A percentile compares a stretch with the other conserved stretches of the same genome.
These are phyloP conservation scores for Miichthys miiuy DNA, from an alignment of 2,797 vertebrate genomes.

Conservation along the genomic window DNA sequence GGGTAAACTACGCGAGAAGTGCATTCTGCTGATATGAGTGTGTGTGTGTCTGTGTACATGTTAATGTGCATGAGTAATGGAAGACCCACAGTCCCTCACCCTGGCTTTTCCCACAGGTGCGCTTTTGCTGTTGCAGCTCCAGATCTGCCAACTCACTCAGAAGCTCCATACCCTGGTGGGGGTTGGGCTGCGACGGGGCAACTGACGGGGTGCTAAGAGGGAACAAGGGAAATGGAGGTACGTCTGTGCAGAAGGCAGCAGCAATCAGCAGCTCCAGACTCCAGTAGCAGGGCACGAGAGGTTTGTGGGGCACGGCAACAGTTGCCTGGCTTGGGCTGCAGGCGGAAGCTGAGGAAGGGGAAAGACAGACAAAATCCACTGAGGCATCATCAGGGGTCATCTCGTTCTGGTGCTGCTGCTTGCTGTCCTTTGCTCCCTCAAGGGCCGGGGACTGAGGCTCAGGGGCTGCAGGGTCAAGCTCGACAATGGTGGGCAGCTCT, in stretches of 20 bases:
- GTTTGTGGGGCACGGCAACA: slow-evolving; percentile 55
- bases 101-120: slow-evolving; percentile 76
- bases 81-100: slow-evolving; percentile 75
- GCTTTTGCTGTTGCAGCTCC: slow-evolving; percentile 87
- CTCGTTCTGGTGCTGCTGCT: slow-evolving; percentile 57
- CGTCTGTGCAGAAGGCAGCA: slow-evolving; percentile 88
- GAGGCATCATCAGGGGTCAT: slow-evolving; percentile 48
- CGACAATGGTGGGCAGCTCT: slow-evolving; percentile 64
- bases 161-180: slow-evolving; percentile 92
- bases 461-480: slow-evolving; percentile 69
- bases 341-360: slow-evolving; percentile 49
- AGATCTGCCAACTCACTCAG: slow-evolving; percentile 96
- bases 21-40: slow-evolving; percentile 35
- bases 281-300: slow-evolving; percentile 83
- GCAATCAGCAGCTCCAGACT: slow-evolving; percentile 94
- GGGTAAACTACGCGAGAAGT: slow-evolving; percentile 47
- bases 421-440: slow-evolving; percentile 55
- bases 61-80: slow-evolving; percentile 40
- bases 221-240: slow-evolving; percentile 82
- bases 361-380: slow-evolving; percentile 65
- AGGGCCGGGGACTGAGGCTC: slow-evolving; percentile 40
- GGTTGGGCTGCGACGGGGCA: slow-evolving; percentile 65
- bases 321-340: slow-evolving; percentile 24
- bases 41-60: slow-evolving; percentile 37
- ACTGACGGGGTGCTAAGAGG: slow-evolving; percentile 68